Evolutionary conservation across 1,140 invertebrate genomes (phyloP), one percentile per base, ranked within the genome.

Genomic region (Nephila pilipes): DNA sequence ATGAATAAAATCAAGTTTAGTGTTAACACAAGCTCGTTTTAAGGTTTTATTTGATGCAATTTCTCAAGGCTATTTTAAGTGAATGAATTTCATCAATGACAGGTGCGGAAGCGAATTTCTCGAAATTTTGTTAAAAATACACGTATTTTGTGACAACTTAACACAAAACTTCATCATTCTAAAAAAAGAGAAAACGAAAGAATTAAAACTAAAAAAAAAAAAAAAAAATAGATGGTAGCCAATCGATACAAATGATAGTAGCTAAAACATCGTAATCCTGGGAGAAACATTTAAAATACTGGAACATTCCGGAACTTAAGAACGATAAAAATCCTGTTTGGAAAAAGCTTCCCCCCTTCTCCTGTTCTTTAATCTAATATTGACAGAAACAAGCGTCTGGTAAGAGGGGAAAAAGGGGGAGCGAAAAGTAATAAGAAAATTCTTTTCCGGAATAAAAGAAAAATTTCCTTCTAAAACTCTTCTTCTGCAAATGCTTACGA

Each of bases 321-420:
- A 69, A 25, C 65, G 65, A 69, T 69, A 69, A 69, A 69, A 69
- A 69, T 69, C n/a, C 65, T 32, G 65, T 69, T 69, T 69, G 65
- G 29, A 69, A 69, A 69, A 69, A 69, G 29, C 12, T 32, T 16
- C 32, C 32, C 29, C 14, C 29, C 29, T 69, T 10, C 65, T 69
- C 65, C 65, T 69, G 65, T 69, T 69, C 65, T 69, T 69, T 69
- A 69, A 69, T 69, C 65, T 69, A 69, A 69, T 69, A 69, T 69
- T 69, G 65, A 69, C 65, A 69, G 65, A 69, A 69, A 69, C 65
- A 69, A 69, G 65, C 65, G 65, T 69, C 14, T 16, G 65, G 65
- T 14, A 25, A 32, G 65, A 2, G 25, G 65, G 10, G 65, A 32
- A 8, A n/a, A 16, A 32, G 65, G 20, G 8, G 14, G 65, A 0